Conservation (phyloP, 1,140 invertebrate genomes). For the Neodiprion fabricii region DNA sequence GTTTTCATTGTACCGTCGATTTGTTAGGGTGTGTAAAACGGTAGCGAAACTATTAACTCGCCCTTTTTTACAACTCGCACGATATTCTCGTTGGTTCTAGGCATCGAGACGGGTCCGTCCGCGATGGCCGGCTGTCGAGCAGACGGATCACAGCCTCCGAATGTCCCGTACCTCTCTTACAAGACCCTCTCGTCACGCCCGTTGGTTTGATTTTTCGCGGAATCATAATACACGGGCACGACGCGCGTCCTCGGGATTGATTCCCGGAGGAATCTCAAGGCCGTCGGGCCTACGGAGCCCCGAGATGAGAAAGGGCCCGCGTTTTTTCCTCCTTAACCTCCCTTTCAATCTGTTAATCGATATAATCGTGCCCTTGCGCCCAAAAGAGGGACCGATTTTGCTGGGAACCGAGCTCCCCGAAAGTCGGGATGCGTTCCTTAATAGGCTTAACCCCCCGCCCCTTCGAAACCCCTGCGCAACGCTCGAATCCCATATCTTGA, state of each 20-base stretch:
- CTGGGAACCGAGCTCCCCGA: neutral
- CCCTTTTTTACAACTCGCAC: constrained; percentile 14
- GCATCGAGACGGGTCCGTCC: neutral
- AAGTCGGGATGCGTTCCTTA: constrained; percentile 3
- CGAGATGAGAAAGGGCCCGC: neutral
- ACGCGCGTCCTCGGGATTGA: neutral
- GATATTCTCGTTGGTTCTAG: neutral
- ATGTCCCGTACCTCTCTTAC: no score
- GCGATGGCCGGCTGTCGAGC: no score
- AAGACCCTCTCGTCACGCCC: no score
- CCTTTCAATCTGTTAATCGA: neutral
- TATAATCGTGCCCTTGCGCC: neutral
- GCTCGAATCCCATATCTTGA: constrained; percentile 33
- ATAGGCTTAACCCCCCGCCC: constrained; percentile 9
- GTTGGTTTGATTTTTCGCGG: neutral
- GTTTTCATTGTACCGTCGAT: constrained; percentile 58
- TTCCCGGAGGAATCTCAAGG: neutral
- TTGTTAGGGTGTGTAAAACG: constrained; percentile 59
- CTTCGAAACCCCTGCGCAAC: constrained; percentile 8
- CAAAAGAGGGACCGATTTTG: neutral
- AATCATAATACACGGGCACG: neutral
- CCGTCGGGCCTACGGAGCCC: neutral
- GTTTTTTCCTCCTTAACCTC: neutral
- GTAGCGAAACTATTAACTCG: constrained; percentile 56
- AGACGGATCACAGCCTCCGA: no score